phyloP scores from a whole-genome alignment of 2,888 invertebrate species.

The Melikaiella ostensackeni region DNA sequence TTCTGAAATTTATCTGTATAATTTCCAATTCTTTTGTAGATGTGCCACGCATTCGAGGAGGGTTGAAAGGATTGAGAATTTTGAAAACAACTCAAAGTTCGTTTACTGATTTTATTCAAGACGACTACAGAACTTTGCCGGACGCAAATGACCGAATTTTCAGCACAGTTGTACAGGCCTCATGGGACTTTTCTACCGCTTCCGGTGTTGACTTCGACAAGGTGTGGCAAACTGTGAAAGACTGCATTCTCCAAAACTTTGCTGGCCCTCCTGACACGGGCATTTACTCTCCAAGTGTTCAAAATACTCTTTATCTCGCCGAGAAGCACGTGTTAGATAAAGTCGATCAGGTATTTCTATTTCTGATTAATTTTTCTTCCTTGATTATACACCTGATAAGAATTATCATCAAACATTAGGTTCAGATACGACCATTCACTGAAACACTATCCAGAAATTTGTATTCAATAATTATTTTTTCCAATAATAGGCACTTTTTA shows the following conservation, averaged over 20 bases:
- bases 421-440: neutral
- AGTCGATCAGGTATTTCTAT: conserved; percentile 81
- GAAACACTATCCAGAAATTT: no score
- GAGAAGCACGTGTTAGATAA: conserved; percentile 84
- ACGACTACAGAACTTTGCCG: conserved; percentile 87
- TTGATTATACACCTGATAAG: neutral
- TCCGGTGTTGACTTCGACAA: conserved; percentile 84
- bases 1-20: neutral
- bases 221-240: conserved; percentile 85
- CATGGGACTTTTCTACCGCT: conserved; percentile 85
- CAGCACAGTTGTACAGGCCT: conserved; percentile 86
- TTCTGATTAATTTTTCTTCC: neutral
- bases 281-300: conserved; percentile 87
- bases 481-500: no score
- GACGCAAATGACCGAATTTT: conserved; percentile 88
- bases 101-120: conserved; percentile 88
- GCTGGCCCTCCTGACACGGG: conserved; percentile 87
- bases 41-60: conserved; percentile 82
- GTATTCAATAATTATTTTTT: no score
- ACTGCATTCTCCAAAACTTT: conserved; percentile 86
- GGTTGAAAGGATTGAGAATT: conserved; percentile 84
- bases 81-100: conserved; percentile 90
- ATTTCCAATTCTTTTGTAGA: conserved; percentile 70
- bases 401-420: neutral
- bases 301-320: conserved; percentile 87